Base-by-base conservation (phyloP, 2,888 invertebrate species). In the Chymomyza caudatula region DNA sequence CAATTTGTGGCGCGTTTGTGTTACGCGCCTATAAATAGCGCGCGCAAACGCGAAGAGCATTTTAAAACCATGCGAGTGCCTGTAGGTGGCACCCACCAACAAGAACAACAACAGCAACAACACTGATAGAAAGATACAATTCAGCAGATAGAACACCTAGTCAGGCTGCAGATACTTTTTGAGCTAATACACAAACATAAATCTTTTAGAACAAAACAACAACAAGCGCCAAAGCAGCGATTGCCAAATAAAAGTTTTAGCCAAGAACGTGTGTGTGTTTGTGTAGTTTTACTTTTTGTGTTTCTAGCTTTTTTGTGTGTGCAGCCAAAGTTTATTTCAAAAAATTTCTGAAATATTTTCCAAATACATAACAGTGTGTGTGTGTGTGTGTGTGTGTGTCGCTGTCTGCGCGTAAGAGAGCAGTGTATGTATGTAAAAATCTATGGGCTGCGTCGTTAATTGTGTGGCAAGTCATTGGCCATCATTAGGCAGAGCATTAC, bases 21-120 rank as follows among this genome's bases (percentile, higher is more conserved):
- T 77, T 81, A 71, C 72, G 76, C 81, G 72, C 81, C 82, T 80
- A 80, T 82, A 80, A 80, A 80, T 80, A 80, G 80, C 80, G 76
- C 5, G 51, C 20, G 66, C 78, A 73, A 63, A 77, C 71, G 65
- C 0, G 51, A 6, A 51, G 47, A 47, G 69, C 73, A 72, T 72
- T 66, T 63, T 65, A 55, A 57, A 66, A 44, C n/a, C 47, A 19
- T 47, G 51, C 22, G 51, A 20, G 51, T 51, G 22, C 20, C 20
- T 51, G 51, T 51, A 22, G 19, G 51, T 51, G 51, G 20, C 51
- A 20, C 51, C 29, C 11, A 47, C 25, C 57, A 37, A 4, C 42
- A 11, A 11, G 15, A 19, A 29, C 62, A 25, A 42, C 37, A 19
- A 13, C 22, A 44, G 44, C 20, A 4, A 8, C 22, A 25, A 55